These are phyloP conservation scores for Achatina immaculata DNA, from an alignment of 1,140 invertebrate species.

Conservation along the genomic window DNA sequence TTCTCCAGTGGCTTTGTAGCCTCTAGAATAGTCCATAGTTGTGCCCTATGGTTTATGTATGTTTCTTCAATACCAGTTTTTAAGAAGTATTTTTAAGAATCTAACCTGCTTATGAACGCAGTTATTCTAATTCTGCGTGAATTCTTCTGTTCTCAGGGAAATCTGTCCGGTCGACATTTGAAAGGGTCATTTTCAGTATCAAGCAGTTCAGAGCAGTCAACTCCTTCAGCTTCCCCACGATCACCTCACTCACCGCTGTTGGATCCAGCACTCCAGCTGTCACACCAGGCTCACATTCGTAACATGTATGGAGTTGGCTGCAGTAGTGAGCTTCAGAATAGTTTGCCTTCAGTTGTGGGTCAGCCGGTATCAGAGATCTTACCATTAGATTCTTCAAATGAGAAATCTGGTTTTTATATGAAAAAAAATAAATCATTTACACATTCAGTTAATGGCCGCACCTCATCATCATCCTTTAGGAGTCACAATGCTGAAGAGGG, in stretches of 20 bases:
- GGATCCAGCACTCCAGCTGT: slow-evolving; percentile 59
- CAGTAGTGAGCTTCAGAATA: slow-evolving; percentile 16
- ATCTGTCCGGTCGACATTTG: slow-evolving; percentile 46
- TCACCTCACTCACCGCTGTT: slow-evolving; percentile 34
- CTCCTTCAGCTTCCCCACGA: slow-evolving; percentile 23
- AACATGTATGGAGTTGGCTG: slow-evolving; percentile 55
- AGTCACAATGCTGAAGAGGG: neutral
- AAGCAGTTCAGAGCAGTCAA: slow-evolving; percentile 32
- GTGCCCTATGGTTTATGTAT: too few relatives aligned
- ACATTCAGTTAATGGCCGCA: neutral
- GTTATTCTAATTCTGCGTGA: too few relatives aligned
- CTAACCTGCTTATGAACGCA: too few relatives aligned
- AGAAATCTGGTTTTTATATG: neutral
- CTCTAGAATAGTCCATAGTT: too few relatives aligned
- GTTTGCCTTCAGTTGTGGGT: neutral
- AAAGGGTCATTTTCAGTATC: slow-evolving; percentile 32
- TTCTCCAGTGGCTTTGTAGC: too few relatives aligned
- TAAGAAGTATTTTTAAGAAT: too few relatives aligned
- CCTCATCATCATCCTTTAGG: neutral
- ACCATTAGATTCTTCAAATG: neutral
- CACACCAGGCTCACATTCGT: slow-evolving; percentile 61
- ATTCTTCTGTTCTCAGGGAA: slow-evolving; percentile 57
- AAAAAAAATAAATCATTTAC: neutral
- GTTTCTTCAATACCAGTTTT: too few relatives aligned
- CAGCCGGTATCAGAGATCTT: neutral